Percentiles rank a stretch among this genome's conserved stretches.
These are phyloP conservation scores for Colletes collaris DNA, from an alignment of 2,888 invertebrate genomes.

Conservation along the genomic window DNA sequence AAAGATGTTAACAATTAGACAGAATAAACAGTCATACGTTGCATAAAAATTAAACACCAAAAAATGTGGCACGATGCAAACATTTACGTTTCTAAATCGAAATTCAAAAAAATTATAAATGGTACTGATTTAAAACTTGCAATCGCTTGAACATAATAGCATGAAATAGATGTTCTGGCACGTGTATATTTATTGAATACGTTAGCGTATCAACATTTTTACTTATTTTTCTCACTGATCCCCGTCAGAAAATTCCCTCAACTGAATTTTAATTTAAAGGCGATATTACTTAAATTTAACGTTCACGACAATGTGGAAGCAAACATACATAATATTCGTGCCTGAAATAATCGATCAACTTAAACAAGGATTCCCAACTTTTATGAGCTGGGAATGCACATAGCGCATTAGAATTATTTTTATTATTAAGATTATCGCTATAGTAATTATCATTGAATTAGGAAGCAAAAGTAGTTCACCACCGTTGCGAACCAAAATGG, in stretches of 20 bases:
- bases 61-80: neutral
- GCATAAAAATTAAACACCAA: slow-evolving; percentile 1
- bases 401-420: slow-evolving; percentile 21
- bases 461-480: slow-evolving; percentile 49
- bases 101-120: slow-evolving; percentile 10
- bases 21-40: neutral
- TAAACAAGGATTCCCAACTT: slow-evolving; percentile 44
- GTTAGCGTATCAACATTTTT: slow-evolving; percentile 43
- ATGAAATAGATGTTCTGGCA: slow-evolving; percentile 34
- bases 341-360: slow-evolving; percentile 19
- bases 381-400: slow-evolving; percentile 47
- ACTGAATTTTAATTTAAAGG: slow-evolving; percentile 39
- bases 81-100: neutral
- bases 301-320: slow-evolving; percentile 54
- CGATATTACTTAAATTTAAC: slow-evolving; percentile 44
- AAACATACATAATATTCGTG: slow-evolving; percentile 50
- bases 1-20: neutral
- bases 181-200: slow-evolving; percentile 40
- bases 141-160: neutral
- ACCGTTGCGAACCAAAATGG: slow-evolving; percentile 38
- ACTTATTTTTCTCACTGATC: slow-evolving; percentile 12
- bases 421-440: slow-evolving; percentile 47
- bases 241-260: slow-evolving; percentile 25
- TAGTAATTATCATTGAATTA: slow-evolving; percentile 54
- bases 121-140: slow-evolving; percentile 12